Percentiles rank a stretch among this genome's conserved stretches.
Evolutionary conservation across 2,797 vertebrate species (phyloP).

Genomic region (Poecilia velifera): DNA sequence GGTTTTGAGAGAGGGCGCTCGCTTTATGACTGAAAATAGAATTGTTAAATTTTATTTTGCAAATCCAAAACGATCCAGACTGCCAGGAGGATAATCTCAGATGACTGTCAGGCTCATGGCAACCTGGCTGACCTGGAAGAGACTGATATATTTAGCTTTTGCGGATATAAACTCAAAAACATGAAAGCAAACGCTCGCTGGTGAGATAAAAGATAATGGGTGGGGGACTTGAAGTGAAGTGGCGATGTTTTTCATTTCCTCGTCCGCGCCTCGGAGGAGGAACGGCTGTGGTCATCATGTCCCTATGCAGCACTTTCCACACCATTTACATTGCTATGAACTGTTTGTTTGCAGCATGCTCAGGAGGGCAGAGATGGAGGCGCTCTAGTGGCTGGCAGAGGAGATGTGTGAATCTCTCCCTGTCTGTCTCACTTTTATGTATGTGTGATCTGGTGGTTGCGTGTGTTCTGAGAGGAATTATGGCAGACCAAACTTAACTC

Average conservation of each 20-base stretch:
- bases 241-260: conserved; percentile 71
- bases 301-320: conserved; percentile 75
- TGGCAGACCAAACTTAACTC: conserved; percentile 77
- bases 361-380: conserved; percentile 73
- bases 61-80: conserved; percentile 50
- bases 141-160: conserved; percentile 73
- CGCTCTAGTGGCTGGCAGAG: conserved; percentile 64
- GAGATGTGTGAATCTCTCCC: conserved; percentile 59
- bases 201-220: conserved; percentile 74
- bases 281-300: conserved; percentile 73
- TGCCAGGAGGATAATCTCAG: conserved; percentile 60
- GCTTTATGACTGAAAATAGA: conserved; percentile 70
- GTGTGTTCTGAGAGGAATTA: conserved; percentile 61
- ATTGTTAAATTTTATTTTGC: conserved; percentile 61
- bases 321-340: conserved; percentile 79
- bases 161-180: conserved; percentile 62
- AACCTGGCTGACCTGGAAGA: conserved; percentile 61
- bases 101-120: conserved; percentile 66
- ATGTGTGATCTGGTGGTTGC: conserved; percentile 26
- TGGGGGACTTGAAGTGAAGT: conserved; percentile 58
- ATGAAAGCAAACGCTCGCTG: conserved; percentile 63
- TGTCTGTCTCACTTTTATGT: conserved; percentile 54
- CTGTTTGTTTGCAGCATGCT: conserved; percentile 73
- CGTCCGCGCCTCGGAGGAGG: conserved; percentile 50
- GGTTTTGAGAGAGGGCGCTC: conserved; percentile 45